These are phyloP conservation scores for Austrolebias charrua DNA, from an alignment of 2,797 vertebrate genomes.

Conservation along the genomic window DNA sequence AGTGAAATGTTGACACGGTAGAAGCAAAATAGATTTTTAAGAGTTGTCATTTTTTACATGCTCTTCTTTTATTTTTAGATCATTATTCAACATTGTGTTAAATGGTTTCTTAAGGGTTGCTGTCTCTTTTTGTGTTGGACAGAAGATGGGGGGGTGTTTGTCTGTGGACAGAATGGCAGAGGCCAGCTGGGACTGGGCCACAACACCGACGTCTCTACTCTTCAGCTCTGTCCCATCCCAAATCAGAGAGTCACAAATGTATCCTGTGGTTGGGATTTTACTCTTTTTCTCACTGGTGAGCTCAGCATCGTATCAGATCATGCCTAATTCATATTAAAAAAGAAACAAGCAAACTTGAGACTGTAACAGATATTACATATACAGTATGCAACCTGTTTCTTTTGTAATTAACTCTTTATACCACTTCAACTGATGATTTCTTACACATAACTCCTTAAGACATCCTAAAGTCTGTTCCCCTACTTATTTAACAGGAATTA, in stretches of 20 bases:
- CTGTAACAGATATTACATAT: too few species aligned
- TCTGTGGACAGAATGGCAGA: slow-evolving; percentile 89
- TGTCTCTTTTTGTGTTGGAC: slow-evolving; percentile 26
- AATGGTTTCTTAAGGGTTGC: background rate
- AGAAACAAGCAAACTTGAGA: too few species aligned
- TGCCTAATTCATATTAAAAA: background rate
- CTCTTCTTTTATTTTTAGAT: background rate
- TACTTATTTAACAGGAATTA: too few species aligned
- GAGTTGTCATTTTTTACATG: background rate
- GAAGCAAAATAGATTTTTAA: too few species aligned
- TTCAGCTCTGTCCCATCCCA: slow-evolving; percentile 78
- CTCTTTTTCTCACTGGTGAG: slow-evolving; percentile 86
- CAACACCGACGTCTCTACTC: slow-evolving; percentile 72
- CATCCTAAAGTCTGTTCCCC: background rate
- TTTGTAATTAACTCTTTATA: too few species aligned
- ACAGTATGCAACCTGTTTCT: too few species aligned
- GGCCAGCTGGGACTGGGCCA: slow-evolving; percentile 91
- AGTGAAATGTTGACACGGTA: background rate
- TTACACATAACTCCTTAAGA: background rate
- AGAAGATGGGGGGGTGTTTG: slow-evolving; percentile 84
- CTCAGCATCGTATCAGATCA: slow-evolving; percentile 45
- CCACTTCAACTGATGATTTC: background rate
- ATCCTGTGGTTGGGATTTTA: slow-evolving; percentile 95
- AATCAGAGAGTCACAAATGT: slow-evolving; percentile 77
- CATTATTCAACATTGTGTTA: background rate